Conservation (phyloP, 2,113 vertebrate genomes). For the Pteronura brasiliensis region DNA sequence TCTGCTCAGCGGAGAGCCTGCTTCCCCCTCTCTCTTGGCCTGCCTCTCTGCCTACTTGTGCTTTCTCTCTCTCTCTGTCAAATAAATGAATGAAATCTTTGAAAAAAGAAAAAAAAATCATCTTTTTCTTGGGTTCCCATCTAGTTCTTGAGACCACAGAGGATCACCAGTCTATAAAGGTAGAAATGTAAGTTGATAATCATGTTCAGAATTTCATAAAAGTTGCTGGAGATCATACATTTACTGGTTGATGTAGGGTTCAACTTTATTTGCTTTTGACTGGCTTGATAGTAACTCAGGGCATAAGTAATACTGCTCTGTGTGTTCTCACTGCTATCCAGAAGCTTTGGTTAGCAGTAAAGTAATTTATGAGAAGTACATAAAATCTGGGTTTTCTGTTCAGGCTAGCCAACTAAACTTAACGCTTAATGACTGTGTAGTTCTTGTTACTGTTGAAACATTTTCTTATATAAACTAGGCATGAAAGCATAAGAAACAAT, state of each 20-base stretch:
- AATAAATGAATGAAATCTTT: no score
- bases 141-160: neutral
- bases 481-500: neutral
- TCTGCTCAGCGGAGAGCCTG: no score
- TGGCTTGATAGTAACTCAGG: neutral
- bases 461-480: neutral
- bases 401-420: neutral
- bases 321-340: neutral
- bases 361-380: neutral
- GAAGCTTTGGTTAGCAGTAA: neutral
- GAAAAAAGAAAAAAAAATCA: neutral
- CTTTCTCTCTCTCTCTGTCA: no score
- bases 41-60: no score
- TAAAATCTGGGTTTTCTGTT: neutral
- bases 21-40: no score
- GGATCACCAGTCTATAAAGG: neutral
- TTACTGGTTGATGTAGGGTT: neutral
- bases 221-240: neutral
- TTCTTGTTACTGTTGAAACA: neutral
- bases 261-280: neutral
- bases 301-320: neutral
- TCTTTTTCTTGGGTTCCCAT: neutral
- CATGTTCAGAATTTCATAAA: slow-evolving; percentile 21
- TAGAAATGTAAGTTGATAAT: neutral
- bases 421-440: neutral